These are phyloP conservation scores for Esox masquinongy DNA, from an alignment of 2,797 vertebrate species.

Conservation along the genomic window DNA sequence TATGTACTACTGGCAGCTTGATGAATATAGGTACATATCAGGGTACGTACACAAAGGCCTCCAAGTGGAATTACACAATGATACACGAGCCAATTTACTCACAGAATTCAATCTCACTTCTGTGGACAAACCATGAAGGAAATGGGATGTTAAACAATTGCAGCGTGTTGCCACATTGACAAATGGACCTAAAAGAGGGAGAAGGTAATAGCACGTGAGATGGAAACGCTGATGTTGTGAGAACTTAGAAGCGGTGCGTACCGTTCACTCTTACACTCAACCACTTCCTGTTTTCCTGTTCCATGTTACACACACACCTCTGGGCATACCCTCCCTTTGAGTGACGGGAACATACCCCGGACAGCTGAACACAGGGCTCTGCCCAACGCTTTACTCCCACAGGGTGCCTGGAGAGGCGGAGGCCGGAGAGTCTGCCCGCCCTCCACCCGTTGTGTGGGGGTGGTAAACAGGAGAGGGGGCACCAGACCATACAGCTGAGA, in stretches of 20 bases:
- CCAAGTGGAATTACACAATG: conserved; percentile 1
- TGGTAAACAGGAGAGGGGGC: conserved; percentile 76
- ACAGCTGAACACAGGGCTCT: conserved; percentile 55
- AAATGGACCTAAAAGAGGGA: neutral
- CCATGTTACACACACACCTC: conserved; percentile 45
- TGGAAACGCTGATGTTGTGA: neutral
- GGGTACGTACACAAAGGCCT: neutral
- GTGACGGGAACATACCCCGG: conserved; percentile 50
- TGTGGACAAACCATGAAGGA: neutral
- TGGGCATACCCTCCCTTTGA: conserved; percentile 63
- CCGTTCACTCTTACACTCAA: no score
- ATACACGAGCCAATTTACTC: neutral
- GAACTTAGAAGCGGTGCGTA: neutral
- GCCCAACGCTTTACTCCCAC: conserved; percentile 52
- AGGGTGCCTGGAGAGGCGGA: conserved; percentile 35
- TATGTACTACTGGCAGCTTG: neutral
- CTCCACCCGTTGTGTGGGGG: conserved; percentile 48
- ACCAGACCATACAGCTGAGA: conserved; percentile 77
- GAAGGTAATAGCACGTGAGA: neutral
- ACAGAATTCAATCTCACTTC: neutral
- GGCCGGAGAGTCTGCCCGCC: conserved; percentile 41
- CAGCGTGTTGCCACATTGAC: neutral
- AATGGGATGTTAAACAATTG: neutral
- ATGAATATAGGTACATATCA: neutral
- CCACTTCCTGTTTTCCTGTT: neutral